Evolutionary conservation across 1,140 invertebrate genomes (phyloP), one percentile per base, ranked within the genome.

Genomic region (Cotesia vestalis): DNA sequence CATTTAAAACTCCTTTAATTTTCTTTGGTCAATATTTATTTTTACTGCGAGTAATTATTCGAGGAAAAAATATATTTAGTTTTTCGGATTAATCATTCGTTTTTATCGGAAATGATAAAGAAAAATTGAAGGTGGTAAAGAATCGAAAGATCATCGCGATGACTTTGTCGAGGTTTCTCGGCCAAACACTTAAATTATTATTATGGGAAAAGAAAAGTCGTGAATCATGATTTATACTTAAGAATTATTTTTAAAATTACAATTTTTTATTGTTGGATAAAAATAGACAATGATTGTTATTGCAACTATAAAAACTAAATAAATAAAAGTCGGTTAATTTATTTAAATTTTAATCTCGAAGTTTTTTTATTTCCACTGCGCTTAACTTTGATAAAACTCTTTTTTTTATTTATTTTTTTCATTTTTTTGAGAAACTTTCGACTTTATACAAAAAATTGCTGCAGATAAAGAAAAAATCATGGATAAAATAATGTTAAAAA

Each of bases 131-230:
- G 36, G 12, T 17, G 52, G 11, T 14, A 67, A 40, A 40, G 46
- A 51, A 20, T 14, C 17, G 20, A 27, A 51, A 51, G 52, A 67
- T 55, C 66, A 55, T 66, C 63, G 40, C 40, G 46, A 66, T 66
- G 14, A 36, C 8, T 53, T 20, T 46, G 40, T 46, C 6, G 6
- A 59, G 66, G 79, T 82, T 83, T 82, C 82, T 82, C 75, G 79
- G 80, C 77, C 82, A 76, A 82, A 81, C 79, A 80, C 75, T 78
- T 82, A 82, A 83, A 81, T 81, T 38, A 68, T 73, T 67, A 69
- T 14, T 55, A 55, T 55, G 53, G 53, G n/a, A 55, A 55, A 55
- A 17, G 17, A 55, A 55, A 55, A 55, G 53, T 55, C 53, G 17
- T 17, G 53, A 55, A n/a, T 55, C 53, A 55, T 55, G 17, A 17